Evolutionary conservation across 2,797 vertebrate species (phyloP).

Genomic region (Falco concolor): DNA sequence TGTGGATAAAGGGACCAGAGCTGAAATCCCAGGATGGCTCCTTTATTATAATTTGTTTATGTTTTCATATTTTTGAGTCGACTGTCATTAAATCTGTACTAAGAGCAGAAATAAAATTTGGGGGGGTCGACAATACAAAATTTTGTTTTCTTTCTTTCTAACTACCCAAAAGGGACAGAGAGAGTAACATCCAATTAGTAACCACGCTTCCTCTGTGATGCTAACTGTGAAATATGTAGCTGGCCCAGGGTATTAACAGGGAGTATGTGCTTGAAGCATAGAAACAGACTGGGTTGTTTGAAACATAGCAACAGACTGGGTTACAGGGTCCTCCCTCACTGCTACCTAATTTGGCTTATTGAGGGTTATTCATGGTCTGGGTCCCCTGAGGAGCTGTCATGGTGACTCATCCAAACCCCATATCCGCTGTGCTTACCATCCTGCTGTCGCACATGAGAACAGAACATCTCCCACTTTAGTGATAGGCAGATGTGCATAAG

Average conservation of each 20-base stretch:
- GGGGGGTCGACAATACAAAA: background rate
- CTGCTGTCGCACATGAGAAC: background rate
- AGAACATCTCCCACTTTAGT: background rate
- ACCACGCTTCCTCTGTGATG: conserved; percentile 27
- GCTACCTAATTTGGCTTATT: conserved; percentile 15
- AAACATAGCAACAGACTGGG: conserved; percentile 46
- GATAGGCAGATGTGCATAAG: background rate
- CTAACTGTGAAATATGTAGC: conserved; percentile 52
- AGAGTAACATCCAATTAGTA: conserved; percentile 28
- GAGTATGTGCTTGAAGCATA: background rate
- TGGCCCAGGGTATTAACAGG: background rate
- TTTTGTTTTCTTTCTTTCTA: conserved; percentile 1
- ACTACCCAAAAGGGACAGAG: background rate
- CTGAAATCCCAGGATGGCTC: background rate
- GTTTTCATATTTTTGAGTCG: background rate
- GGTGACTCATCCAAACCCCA: background rate
- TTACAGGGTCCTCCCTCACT: background rate
- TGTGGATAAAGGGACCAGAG: background rate
- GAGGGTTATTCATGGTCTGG: conserved; percentile 1
- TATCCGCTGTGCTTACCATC: background rate
- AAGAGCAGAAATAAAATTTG: background rate
- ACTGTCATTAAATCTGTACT: background rate
- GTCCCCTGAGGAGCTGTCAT: background rate
- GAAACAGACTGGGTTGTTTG: conserved; percentile 38
- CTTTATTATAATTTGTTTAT: background rate